These are phyloP conservation scores for Fregetta grallaria DNA, from an alignment of 2,113 vertebrate species.

Conservation along the genomic window DNA sequence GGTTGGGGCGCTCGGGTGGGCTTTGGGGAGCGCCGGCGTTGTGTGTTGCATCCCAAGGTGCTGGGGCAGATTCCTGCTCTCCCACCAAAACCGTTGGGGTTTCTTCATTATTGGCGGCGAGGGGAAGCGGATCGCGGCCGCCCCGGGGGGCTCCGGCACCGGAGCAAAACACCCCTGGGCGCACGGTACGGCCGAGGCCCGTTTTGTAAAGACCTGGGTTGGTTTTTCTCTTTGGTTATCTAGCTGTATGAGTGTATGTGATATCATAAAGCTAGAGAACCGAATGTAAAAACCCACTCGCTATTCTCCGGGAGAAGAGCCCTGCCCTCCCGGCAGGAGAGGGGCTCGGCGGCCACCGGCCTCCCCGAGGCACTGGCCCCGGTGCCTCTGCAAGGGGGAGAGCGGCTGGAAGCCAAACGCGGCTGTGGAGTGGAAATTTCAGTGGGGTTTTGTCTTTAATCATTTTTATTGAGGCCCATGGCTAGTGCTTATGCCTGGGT, in stretches of 20 bases:
- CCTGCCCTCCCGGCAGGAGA: background rate
- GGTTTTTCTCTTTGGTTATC: constrained; percentile 99
- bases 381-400: background rate
- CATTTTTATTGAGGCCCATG: background rate
- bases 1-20: accelerated
- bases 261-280: constrained; percentile 99
- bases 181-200: background rate
- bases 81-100: background rate
- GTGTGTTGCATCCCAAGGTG: background rate
- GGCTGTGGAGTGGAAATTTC: background rate
- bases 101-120: accelerated
- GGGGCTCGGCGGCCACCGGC: background rate
- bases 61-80: background rate
- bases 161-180: background rate
- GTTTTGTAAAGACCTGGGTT: constrained; percentile 56
- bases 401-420: background rate
- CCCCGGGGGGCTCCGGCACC: accelerated
- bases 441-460: background rate
- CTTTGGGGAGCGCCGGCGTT: accelerated
- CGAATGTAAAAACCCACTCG: constrained; percentile 92
- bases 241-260: constrained; percentile 98
- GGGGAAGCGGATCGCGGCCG: background rate
- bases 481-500: background rate
- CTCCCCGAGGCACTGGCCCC: background rate
- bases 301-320: constrained; percentile 17